Percentiles rank a stretch among this genome's conserved stretches.
Evolutionary conservation across 2,113 vertebrate genomes (phyloP).

Genomic region (Pseudorectes ferrugineus): DNA sequence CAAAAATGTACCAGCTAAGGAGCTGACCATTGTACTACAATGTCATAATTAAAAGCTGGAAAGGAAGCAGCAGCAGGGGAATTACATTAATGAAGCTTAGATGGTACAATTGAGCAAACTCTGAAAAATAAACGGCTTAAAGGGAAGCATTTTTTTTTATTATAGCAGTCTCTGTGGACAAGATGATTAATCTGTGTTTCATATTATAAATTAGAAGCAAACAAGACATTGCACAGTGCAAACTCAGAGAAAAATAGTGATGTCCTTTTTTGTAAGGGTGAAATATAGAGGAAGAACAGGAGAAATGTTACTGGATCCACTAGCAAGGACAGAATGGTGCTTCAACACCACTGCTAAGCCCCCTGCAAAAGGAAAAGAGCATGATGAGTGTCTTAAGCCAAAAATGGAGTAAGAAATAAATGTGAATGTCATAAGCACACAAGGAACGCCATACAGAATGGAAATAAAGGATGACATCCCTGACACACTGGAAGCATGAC

Average conservation of each 20-base stretch:
- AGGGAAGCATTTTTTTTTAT: not conserved
- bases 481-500: not conserved
- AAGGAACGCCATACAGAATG: not conserved
- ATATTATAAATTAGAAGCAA: not conserved
- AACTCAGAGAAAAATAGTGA: not conserved
- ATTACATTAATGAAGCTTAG: not conserved
- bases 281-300: not conserved
- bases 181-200: not conserved
- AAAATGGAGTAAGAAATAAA: not conserved
- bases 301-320: not conserved
- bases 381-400: not conserved
- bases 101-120: not conserved
- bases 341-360: not conserved
- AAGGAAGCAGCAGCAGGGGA: not conserved
- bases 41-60: constrained; percentile 1
- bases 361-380: not conserved
- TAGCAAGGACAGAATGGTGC: not conserved
- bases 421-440: not conserved
- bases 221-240: not conserved
- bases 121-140: not conserved
- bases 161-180: not conserved
- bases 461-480: not conserved
- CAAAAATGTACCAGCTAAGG: not conserved
- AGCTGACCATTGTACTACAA: not conserved
- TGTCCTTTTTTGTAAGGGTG: not conserved